A percentile compares a stretch with the other conserved stretches of the same genome.
These are phyloP conservation scores for Dunckerocampus dactyliophorus DNA, from an alignment of 2,113 vertebrate genomes.

Conservation along the genomic window DNA sequence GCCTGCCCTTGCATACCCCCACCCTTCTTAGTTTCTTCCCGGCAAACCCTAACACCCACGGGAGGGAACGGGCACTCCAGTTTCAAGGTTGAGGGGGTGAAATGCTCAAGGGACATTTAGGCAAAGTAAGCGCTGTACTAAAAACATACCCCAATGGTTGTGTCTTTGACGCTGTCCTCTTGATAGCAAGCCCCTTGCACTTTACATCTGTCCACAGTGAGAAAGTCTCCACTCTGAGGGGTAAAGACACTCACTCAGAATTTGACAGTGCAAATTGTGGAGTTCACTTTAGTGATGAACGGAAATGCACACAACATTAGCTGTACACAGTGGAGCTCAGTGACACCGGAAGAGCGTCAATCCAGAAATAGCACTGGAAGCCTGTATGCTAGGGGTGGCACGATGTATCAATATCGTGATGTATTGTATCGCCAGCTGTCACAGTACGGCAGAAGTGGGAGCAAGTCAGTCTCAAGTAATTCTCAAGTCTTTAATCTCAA, in stretches of 20 bases:
- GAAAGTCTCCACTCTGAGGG: conserved; percentile 62
- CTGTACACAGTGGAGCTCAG: background rate
- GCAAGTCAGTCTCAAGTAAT: no score
- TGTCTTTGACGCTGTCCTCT: conserved; percentile 62
- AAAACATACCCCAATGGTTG: conserved; percentile 58
- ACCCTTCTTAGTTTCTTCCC: conserved; percentile 20
- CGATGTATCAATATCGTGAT: no score
- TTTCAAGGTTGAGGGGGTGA: conserved; percentile 2
- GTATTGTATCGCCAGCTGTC: no score
- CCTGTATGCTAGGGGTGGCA: background rate
- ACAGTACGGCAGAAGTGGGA: no score
- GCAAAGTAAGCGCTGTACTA: conserved; percentile 11
- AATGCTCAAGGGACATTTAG: conserved; percentile 15
- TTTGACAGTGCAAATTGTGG: background rate
- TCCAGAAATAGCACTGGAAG: conserved; percentile 15
- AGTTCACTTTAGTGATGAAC: conserved; percentile 6
- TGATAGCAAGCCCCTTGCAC: conserved; percentile 54
- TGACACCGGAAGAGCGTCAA: background rate
- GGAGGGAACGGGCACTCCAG: conserved; percentile 30
- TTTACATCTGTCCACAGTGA: conserved; percentile 69
- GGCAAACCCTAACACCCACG: conserved; percentile 35
- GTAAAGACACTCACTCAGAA: conserved; percentile 17
- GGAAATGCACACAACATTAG: background rate
- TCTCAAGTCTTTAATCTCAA: no score
- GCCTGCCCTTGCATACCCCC: conserved; percentile 11